Evolutionary conservation across 2,797 vertebrate species (phyloP).

Genomic region (Gastrophryne carolinensis): DNA sequence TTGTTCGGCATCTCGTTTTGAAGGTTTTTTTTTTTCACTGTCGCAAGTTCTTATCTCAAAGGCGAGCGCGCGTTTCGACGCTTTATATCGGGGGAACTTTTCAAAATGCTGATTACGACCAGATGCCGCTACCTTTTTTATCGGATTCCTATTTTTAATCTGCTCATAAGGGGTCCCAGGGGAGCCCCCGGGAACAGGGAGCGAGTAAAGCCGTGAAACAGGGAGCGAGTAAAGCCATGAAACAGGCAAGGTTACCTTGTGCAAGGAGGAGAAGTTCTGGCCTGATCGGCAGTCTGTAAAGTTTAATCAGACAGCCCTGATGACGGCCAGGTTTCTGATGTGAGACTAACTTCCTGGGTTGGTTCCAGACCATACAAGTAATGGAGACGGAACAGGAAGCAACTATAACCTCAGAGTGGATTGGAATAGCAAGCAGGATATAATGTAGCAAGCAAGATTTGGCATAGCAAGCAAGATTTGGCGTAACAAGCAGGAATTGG

Average conservation of each 20-base stretch:
- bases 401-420: too few relatives aligned
- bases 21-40: too few relatives aligned
- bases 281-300: not conserved
- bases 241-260: constrained; percentile 47
- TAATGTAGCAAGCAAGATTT: too few relatives aligned
- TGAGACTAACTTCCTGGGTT: too few relatives aligned
- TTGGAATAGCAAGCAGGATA: too few relatives aligned
- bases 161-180: constrained; percentile 48
- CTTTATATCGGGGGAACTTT: constrained; percentile 66
- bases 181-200: constrained; percentile 33
- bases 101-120: constrained; percentile 67
- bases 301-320: not conserved
- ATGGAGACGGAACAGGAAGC: too few relatives aligned
- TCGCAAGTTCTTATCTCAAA: constrained; percentile 71
- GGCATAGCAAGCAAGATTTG: too few relatives aligned
- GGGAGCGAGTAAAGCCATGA: constrained; percentile 29
- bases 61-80: constrained; percentile 58
- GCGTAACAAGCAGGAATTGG: too few relatives aligned
- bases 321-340: too few relatives aligned
- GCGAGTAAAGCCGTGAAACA: constrained; percentile 29
- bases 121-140: constrained; percentile 67
- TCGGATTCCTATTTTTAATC: constrained; percentile 50
- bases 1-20: constrained; percentile 63
- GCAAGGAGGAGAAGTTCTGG: not conserved
- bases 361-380: too few relatives aligned